Percentiles rank a stretch among this genome's conserved stretches.
Conservation (phyloP, 2,113 vertebrate genomes). For the Bos taurus region ARS-UCD2.0 NC_037347.1:31925001-31925500, state of each 20-base stretch:
- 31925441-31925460: background rate
- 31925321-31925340: background rate
- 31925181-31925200: background rate
- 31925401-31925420: background rate
- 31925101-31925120: background rate
- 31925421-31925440: background rate
- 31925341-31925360: background rate
- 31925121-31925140: background rate
- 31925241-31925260: background rate
- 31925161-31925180: background rate
- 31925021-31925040: background rate
- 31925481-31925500: background rate
- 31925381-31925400: background rate
- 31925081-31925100: background rate
- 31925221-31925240: background rate
- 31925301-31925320: background rate
- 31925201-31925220: background rate
- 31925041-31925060: background rate
- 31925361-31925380: background rate
- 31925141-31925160: background rate
- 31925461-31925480: background rate
- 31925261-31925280: background rate
- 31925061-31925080: background rate
- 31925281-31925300: background rate
- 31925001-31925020: background rate